Base-by-base conservation (phyloP, 2,888 invertebrate species). In the Phlogophora meticulosa region DNA sequence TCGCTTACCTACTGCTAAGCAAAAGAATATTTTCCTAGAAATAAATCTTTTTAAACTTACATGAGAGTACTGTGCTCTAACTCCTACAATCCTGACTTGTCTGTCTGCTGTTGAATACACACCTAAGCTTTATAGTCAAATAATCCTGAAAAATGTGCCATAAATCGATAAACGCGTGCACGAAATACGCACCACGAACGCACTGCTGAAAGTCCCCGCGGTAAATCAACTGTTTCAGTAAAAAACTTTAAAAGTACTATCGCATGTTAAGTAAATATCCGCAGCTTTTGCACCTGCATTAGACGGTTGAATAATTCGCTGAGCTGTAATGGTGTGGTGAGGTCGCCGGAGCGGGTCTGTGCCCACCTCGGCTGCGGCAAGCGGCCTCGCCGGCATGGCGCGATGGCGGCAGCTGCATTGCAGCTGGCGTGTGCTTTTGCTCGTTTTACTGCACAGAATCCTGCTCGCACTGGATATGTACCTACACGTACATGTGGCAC, bases 381-480 rank as follows among this genome's bases (percentile, higher is more conserved):
- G 76, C 85, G 83, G 74, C 81, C 78, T 73, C 71, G 71, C 77
- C 72, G 75, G 75, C 82, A 36, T 43, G 76, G 49, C 72, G 75
- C 74, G 82, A 36, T 43, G 76, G 49, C 83, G 87, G 91, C 94
- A 94, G 94, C 93, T 94, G 94, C 92, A 89, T 72, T 90, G 92
- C 94, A 94, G 94, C 94, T 94, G 94, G 90, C 90, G 84, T 81
- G 81, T 86, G 88, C 92, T 91, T 90, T 93, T 94, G 89, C 90
- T 94, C 93, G 90, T 94, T 94, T 93, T 94, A 90, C 89, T 85
- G 79, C 83, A 85, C 86, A 84, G 71, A 81, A 77, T 78, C 79
- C 70, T 71, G 65, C 76, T 65, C 55, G 20, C 67, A 66, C 71
- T 62, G 52, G 43, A 45, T 43, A 67, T 43, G 32, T 75, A 52